phyloP scores from a whole-genome alignment of 1,140 invertebrate genomes.

The Ptiloglossa arizonensis region DNA sequence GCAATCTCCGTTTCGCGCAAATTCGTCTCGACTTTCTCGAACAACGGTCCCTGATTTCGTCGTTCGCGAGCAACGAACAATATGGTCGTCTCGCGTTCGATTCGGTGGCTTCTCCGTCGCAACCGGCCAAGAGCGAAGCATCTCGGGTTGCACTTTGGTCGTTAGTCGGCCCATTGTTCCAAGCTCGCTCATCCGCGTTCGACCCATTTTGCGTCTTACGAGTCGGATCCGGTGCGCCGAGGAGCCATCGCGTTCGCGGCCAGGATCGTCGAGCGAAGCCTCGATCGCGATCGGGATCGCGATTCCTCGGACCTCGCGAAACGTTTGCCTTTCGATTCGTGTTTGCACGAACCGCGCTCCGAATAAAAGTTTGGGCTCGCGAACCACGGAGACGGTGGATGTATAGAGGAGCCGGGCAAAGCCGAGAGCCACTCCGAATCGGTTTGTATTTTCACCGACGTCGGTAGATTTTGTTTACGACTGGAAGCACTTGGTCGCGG shows the following conservation, averaged over 20 bases:
- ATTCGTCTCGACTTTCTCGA: neutral
- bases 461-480: constrained; percentile 54
- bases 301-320: too few species aligned
- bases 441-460: constrained; percentile 54
- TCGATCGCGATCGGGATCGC: constrained; percentile 30
- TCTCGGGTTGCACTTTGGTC: constrained; percentile 60
- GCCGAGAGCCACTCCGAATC: constrained; percentile 33
- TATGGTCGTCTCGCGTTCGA: constrained; percentile 56
- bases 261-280: constrained; percentile 41
- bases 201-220: constrained; percentile 66
- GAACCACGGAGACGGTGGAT: too few species aligned
- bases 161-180: constrained; percentile 66
- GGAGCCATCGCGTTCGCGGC: constrained; percentile 34
- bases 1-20: too few species aligned
- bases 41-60: constrained; percentile 25
- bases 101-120: constrained; percentile 51
- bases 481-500: constrained; percentile 27
- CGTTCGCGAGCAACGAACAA: constrained; percentile 49
- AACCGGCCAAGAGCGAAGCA: constrained; percentile 12
- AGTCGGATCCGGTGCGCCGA: constrained; percentile 48
- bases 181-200: constrained; percentile 59
- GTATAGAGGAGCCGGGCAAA: too few species aligned
- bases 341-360: too few species aligned
- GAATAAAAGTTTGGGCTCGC: too few species aligned
- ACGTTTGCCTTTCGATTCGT: too few species aligned